phyloP scores from a whole-genome alignment of 2,797 vertebrate genomes.

The Chromis chromis region DNA sequence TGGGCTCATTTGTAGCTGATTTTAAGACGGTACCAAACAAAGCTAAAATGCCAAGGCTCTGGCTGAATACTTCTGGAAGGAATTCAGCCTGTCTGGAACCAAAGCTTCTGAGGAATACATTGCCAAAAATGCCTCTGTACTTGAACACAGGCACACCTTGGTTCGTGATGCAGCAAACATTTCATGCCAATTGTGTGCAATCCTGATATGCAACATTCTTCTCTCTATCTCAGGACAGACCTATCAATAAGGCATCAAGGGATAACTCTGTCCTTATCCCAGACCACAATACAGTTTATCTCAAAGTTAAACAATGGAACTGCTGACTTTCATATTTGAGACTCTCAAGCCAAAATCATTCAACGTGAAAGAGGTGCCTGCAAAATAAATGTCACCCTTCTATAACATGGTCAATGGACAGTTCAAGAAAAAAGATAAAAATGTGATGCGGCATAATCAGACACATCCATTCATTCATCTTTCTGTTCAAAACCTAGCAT shows the following conservation, averaged over 20 bases:
- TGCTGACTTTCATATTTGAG: background rate
- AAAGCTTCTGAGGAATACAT: constrained; percentile 65
- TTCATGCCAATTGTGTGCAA: constrained; percentile 36
- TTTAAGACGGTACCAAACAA: constrained; percentile 34
- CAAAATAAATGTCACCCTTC: too few relatives aligned
- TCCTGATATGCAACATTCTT: constrained; percentile 48
- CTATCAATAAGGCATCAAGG: constrained; percentile 3
- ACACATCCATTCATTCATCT: background rate
- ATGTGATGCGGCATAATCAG: background rate
- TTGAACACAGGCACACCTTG: constrained; percentile 63
- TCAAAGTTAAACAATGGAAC: background rate
- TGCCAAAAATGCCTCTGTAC: constrained; percentile 55
- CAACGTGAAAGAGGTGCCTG: too few relatives aligned
- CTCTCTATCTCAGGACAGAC: background rate
- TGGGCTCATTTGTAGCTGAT: constrained; percentile 16
- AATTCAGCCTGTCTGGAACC: constrained; percentile 46
- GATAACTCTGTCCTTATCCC: background rate
- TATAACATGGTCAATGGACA: background rate
- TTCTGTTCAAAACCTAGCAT: background rate
- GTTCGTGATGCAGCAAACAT: constrained; percentile 36
- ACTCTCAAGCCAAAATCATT: background rate
- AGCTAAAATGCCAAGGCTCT: constrained; percentile 34
- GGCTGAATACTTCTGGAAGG: constrained; percentile 47
- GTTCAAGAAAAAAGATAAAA: background rate
- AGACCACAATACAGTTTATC: background rate